These are phyloP conservation scores for Tolypeutes matacus DNA, from an alignment of 2,797 vertebrate species.

Conservation along the genomic window DNA sequence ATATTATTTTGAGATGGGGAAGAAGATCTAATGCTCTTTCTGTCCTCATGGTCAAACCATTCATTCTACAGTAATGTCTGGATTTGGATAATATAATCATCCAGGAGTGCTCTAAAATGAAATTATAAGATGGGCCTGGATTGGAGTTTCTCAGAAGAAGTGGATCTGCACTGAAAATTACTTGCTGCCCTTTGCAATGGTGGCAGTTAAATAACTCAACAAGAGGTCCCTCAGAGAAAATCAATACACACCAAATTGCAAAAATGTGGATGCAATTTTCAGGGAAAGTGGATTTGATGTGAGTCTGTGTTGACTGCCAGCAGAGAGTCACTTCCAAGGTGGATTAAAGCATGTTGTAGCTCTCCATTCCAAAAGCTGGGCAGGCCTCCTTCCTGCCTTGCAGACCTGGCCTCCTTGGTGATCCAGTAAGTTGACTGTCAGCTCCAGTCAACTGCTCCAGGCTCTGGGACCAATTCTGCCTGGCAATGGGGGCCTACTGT, in stretches of 20 bases:
- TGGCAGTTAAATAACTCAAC: constrained; percentile 85
- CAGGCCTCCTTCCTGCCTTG: not conserved
- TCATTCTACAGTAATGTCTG: constrained; percentile 61
- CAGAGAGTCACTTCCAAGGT: constrained; percentile 58
- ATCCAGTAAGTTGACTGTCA: not conserved
- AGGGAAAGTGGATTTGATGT: constrained; percentile 72
- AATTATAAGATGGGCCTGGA: constrained; percentile 81
- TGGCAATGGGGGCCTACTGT: not conserved
- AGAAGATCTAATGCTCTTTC: constrained; percentile 35
- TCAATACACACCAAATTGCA: constrained; percentile 78
- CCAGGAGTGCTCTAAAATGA: constrained; percentile 84
- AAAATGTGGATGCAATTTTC: constrained; percentile 79
- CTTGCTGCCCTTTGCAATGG: constrained; percentile 82
- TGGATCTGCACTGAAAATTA: constrained; percentile 82
- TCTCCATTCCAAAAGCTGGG: not conserved
- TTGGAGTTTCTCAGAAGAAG: constrained; percentile 81
- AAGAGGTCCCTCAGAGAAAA: constrained; percentile 78
- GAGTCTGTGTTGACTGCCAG: constrained; percentile 57
- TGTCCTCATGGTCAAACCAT: constrained; percentile 34
- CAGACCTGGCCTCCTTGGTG: not conserved
- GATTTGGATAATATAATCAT: constrained; percentile 83
- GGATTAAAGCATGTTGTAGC: not conserved
- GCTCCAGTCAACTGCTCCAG: not conserved
- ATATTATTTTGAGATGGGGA: constrained; percentile 52
- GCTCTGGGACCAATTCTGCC: not conserved